phyloP scores from a whole-genome alignment of 2,888 invertebrate genomes.

The Chrysopilus asiliformis region DNA sequence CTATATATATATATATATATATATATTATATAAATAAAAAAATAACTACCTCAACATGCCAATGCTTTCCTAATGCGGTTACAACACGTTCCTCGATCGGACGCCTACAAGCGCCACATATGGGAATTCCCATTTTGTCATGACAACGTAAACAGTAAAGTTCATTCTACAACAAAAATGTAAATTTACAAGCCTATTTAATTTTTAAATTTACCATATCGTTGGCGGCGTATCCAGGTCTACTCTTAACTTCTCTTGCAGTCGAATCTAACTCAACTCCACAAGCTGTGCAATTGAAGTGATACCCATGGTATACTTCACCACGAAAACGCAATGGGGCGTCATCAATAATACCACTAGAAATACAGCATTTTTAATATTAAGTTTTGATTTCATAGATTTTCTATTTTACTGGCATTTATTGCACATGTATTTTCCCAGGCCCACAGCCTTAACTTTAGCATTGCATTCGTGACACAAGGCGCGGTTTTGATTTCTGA shows the following conservation, averaged over 20 bases:
- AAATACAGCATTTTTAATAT: constrained; percentile 8
- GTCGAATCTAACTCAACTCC: constrained; percentile 88
- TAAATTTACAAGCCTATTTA: constrained; percentile 1
- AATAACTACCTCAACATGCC: constrained; percentile 79
- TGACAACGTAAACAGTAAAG: constrained; percentile 95
- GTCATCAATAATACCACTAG: constrained; percentile 78
- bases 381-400: not conserved
- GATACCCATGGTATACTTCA: constrained; percentile 98
- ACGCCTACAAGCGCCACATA: constrained; percentile 96
- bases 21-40: constrained; percentile 6
- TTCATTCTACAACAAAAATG: constrained; percentile 54
- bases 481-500: constrained; percentile 73
- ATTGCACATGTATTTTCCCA: constrained; percentile 94
- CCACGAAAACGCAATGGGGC: constrained; percentile 84
- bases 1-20: constrained; percentile 4
- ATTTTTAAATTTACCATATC: constrained; percentile 49
- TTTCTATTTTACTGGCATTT: constrained; percentile 81
- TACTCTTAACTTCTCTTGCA: constrained; percentile 87
- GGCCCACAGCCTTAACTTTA: constrained; percentile 83
- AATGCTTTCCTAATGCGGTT: constrained; percentile 94
- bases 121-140: constrained; percentile 99
- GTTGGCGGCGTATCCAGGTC: constrained; percentile 79
- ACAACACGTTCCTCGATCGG: constrained; percentile 99
- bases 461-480: constrained; percentile 96
- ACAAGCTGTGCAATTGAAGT: constrained; percentile 92